Base-by-base conservation (phyloP, 2,797 vertebrate species). In the Urosaurus nigricauda region DNA sequence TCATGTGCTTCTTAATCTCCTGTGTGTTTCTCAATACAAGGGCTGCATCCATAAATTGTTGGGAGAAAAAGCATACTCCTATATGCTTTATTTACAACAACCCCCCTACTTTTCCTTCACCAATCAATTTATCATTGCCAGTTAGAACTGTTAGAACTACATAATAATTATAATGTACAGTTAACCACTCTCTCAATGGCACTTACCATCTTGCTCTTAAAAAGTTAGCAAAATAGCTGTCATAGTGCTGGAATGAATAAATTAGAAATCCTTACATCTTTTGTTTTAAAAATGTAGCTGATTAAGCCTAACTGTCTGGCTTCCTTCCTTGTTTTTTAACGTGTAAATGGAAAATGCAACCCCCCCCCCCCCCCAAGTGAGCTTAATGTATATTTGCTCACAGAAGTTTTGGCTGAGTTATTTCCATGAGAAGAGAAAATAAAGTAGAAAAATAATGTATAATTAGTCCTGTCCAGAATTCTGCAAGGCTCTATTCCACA, bases 251-350 rank as follows among this genome's bases (percentile, higher is more conserved):
- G 24, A n/a, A 60, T 32, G 47, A 73, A 32, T 47, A 84, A 73
- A 84, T 84, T 56, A 26, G 47, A 68, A 71, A 32, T 70, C 47
- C n/a, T 73, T 84, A 68, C 65, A 56, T 73, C n/a, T 71, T 84
- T 73, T 73, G 68, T 71, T 73, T 84, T 56, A 11, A 51, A 53
- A 53, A 53, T 73, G 19, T 35, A 53, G 47, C 83, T 84, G 65
- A 84, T 84, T 71, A 84, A 32, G 24, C 68, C 83, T 73, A 83
- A 68, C 26, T 32, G 83, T 35, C 83, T 84, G 47, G 47, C 83
- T 32, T 84, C 40, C 68, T 84, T 84, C 35, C 47, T 35, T 16
- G 19, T n/a, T 56, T 73, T 84, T 84, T 71, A 19, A 84, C 53
- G 68, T 83, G 37, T 68, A 68, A 43, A 83, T 37, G 5, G 3